These are phyloP conservation scores for Sialis lutaria DNA, from an alignment of 2,888 invertebrate species.

Conservation along the genomic window DNA sequence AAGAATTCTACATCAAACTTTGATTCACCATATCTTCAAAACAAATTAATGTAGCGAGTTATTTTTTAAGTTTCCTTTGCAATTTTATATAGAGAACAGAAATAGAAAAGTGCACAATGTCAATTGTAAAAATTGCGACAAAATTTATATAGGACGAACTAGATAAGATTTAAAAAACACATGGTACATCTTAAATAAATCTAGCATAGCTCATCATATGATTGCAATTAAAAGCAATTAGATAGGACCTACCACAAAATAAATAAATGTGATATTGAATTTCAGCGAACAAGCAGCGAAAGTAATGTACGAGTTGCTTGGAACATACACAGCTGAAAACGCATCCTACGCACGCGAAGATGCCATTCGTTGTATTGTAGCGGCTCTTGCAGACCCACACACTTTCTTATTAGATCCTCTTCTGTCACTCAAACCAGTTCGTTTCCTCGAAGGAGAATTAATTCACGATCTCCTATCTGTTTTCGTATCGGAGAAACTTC, in stretches of 20 bases:
- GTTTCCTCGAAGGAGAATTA: conserved; percentile 84
- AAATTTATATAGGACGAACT: too few species aligned
- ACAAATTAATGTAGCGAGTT: too few species aligned
- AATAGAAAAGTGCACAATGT: too few species aligned
- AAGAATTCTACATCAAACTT: too few species aligned
- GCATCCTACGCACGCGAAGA: conserved; percentile 93
- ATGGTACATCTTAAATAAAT: too few species aligned
- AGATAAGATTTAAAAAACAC: too few species aligned
- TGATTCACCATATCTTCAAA: too few species aligned
- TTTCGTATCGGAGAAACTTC: conserved; percentile 86
- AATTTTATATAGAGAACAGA: too few species aligned
- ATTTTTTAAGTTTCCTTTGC: too few species aligned
- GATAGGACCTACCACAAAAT: neutral
- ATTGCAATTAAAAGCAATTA: too few species aligned
- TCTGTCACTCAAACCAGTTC: conserved; percentile 81
- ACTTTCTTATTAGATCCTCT: conserved; percentile 92
- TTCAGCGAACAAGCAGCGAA: conserved; percentile 77
- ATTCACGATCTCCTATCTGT: conserved; percentile 88
- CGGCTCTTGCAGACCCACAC: conserved; percentile 88
- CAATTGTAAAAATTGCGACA: too few species aligned
- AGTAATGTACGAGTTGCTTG: conserved; percentile 91
- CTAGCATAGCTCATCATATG: too few species aligned
- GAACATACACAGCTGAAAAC: conserved; percentile 93
- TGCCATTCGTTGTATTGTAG: conserved; percentile 89
- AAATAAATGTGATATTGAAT: neutral